phyloP scores from a whole-genome alignment of 64 coral and sea anemone genomes.

The Hydrozoanthus tunicans region DNA sequence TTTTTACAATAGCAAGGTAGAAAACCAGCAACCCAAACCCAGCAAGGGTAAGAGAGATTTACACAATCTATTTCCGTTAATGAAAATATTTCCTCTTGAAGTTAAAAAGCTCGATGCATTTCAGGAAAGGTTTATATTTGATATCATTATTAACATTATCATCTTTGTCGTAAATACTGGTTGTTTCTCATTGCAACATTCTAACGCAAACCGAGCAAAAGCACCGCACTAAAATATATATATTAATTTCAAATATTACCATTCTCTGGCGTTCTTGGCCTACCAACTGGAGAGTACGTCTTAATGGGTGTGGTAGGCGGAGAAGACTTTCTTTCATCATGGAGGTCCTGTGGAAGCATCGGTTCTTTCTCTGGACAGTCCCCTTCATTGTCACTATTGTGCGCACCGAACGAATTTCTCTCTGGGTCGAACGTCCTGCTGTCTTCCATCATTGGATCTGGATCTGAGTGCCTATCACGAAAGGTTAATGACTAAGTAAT shows the following conservation, averaged over 20 bases:
- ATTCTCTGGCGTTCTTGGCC: slow-evolving; percentile 42
- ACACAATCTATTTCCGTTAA: too few relatives aligned
- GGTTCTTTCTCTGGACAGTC: slow-evolving; percentile 45
- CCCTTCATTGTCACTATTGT: slow-evolving; percentile 48
- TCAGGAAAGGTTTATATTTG: too few relatives aligned
- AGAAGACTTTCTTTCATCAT: slow-evolving; percentile 17
- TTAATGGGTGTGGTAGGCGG: slow-evolving; percentile 33
- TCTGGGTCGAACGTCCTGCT: slow-evolving; percentile 27
- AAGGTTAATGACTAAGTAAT: not conserved
- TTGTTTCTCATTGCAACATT: too few relatives aligned
- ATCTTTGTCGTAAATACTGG: too few relatives aligned
- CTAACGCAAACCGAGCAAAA: too few relatives aligned
- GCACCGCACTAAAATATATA: not conserved
- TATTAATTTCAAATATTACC: not conserved
- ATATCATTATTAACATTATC: too few relatives aligned
- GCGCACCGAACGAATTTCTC: slow-evolving; percentile 44
- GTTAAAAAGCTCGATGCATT: too few relatives aligned
- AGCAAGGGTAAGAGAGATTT: too few relatives aligned
- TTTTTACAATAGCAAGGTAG: not conserved
- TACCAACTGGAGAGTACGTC: slow-evolving; percentile 29
- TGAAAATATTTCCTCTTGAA: too few relatives aligned
- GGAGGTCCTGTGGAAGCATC: slow-evolving; percentile 20
- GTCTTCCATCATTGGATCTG: slow-evolving; percentile 25
- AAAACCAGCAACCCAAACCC: too few relatives aligned
- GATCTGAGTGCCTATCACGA: slow-evolving; percentile 8